A percentile compares a stretch with the other conserved stretches of the same genome.
Evolutionary conservation across 2,888 invertebrate species (phyloP).

Genomic region (Notodonta dromedarius): DNA sequence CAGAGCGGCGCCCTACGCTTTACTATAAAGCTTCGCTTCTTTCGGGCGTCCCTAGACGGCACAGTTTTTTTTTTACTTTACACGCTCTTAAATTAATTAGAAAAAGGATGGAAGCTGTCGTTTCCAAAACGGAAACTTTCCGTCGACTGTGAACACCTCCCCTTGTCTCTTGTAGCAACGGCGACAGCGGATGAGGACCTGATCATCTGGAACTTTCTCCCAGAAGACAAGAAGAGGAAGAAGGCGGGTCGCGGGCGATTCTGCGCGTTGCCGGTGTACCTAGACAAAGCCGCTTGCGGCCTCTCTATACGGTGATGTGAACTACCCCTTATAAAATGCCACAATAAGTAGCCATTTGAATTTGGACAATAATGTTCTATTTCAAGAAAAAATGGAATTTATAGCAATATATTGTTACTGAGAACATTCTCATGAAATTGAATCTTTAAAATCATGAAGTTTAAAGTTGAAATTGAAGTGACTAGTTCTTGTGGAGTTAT

Average conservation of each 20-base stretch:
- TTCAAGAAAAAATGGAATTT: not conserved
- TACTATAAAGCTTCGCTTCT: too few relatives aligned
- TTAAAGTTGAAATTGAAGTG: not conserved
- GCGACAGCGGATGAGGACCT: slow-evolving; percentile 76
- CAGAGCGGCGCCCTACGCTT: too few relatives aligned
- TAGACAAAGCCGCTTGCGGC: slow-evolving; percentile 58
- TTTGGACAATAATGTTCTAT: not conserved
- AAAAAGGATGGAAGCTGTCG: too few relatives aligned
- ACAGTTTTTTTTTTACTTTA: too few relatives aligned
- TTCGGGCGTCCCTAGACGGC: too few relatives aligned
- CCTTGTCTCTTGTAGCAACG: slow-evolving; percentile 57
- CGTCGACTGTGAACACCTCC: too few relatives aligned
- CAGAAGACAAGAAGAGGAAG: slow-evolving; percentile 58
- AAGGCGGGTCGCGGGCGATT: slow-evolving; percentile 50
- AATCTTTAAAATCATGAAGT: not conserved
- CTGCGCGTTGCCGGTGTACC: slow-evolving; percentile 59
- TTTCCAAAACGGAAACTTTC: too few relatives aligned
- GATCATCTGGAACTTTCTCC: slow-evolving; percentile 79
- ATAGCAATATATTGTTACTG: not conserved
- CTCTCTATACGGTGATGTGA: slow-evolving; percentile 48
- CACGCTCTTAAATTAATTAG: too few relatives aligned
- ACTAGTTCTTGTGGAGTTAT: slow-evolving; percentile 21
- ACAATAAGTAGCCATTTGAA: not conserved
- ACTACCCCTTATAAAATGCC: not conserved
- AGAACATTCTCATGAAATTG: not conserved